These are phyloP conservation scores for Sitta carolinensis DNA, from an alignment of 2,797 vertebrate genomes.

Conservation along the genomic window DNA sequence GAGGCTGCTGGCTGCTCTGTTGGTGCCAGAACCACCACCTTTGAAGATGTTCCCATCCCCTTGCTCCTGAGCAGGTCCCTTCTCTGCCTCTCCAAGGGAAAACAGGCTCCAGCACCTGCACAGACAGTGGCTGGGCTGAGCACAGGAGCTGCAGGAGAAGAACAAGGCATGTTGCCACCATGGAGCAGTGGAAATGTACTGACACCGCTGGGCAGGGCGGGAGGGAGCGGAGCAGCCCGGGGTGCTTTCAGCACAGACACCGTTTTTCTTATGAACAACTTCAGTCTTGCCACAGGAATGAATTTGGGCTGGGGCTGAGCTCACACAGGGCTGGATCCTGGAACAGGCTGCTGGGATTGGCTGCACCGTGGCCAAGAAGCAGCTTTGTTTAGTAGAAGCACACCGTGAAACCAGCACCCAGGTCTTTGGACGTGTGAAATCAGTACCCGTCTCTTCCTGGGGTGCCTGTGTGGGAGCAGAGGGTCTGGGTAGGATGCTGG, in stretches of 20 bases:
- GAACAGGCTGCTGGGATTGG: not conserved
- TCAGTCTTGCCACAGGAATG: conserved; percentile 10
- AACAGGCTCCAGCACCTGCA: not conserved
- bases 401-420: accelerated
- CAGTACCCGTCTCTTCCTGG: not conserved
- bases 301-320: not conserved
- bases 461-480: not conserved
- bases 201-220: not conserved
- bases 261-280: not conserved
- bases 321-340: not conserved
- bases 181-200: not conserved
- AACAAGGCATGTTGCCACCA: not conserved
- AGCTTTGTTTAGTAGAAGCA: not conserved
- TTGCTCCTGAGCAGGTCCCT: not conserved
- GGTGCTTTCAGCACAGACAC: not conserved
- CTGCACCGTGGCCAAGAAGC: not conserved
- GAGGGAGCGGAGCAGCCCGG: not conserved
- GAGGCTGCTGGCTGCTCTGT: not conserved
- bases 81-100: not conserved
- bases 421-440: not conserved
- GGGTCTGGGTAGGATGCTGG: not conserved
- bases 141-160: not conserved
- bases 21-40: not conserved
- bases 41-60: not conserved
- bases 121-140: not conserved